These are phyloP conservation scores for Aphaenogaster ashmeadi DNA, from an alignment of 1,140 invertebrate species.

Conservation along the genomic window DNA sequence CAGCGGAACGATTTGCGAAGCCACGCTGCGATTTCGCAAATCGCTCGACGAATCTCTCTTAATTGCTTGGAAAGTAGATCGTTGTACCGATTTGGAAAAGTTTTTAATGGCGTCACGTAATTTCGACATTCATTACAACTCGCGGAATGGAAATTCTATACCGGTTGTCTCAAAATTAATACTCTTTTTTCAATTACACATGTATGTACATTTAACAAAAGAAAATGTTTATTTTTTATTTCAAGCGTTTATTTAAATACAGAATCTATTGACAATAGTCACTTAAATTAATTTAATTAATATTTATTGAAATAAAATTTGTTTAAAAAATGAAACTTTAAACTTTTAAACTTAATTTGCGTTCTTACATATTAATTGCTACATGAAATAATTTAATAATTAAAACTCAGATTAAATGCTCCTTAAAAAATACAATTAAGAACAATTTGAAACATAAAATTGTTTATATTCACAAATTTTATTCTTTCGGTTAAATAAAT, in stretches of 20 bases:
- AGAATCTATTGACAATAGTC: not conserved
- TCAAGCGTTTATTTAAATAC: not conserved
- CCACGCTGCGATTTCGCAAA: constrained; percentile 16
- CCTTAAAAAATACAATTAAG: not conserved
- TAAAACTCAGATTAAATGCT: not conserved
- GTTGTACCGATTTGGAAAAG: constrained; percentile 53
- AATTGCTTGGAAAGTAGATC: constrained; percentile 44
- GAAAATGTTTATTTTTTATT: not conserved
- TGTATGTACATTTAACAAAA: not conserved
- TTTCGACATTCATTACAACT: not conserved
- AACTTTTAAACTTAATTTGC: not conserved
- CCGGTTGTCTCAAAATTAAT: not conserved
- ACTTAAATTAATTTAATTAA: not conserved
- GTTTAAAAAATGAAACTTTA: not conserved
- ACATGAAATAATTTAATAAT: not conserved
- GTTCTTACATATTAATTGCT: not conserved
- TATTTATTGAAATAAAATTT: not conserved
- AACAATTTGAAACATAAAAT: constrained; percentile 1
- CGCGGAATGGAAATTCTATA: not conserved
- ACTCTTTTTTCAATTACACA: constrained; percentile 3
- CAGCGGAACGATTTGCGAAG: constrained; percentile 33
- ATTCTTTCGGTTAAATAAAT: not conserved
- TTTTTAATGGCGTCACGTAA: constrained; percentile 43
- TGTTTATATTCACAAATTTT: not conserved
- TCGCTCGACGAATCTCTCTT: constrained; percentile 17